These are phyloP conservation scores for Archegozetes longisetosus DNA, from an alignment of 1,140 invertebrate genomes.

Conservation along the genomic window DNA sequence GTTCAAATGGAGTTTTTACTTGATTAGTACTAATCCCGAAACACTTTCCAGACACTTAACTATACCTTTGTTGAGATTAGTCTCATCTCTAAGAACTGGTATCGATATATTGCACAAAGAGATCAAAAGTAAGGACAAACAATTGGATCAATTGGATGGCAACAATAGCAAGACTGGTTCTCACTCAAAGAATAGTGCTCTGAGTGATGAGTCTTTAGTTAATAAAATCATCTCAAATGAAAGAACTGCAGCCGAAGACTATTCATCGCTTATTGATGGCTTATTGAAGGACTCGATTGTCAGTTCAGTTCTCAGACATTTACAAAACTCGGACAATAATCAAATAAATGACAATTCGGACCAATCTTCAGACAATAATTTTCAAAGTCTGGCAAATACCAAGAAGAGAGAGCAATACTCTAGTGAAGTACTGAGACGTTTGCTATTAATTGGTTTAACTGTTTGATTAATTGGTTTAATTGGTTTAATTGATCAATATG, in stretches of 20 bases:
- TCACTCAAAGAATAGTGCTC: too few relatives aligned
- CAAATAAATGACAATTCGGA: neutral
- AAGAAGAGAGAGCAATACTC: too few relatives aligned
- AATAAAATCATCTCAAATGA: neutral
- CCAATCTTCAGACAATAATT: neutral
- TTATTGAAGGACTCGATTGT: neutral
- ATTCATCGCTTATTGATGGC: neutral
- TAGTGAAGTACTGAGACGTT: neutral
- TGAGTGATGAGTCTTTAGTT: neutral
- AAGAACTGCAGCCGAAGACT: neutral
- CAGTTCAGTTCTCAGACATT: neutral
- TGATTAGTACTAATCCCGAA: slow-evolving; percentile 4
- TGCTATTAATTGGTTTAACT: neutral
- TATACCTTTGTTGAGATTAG: neutral
- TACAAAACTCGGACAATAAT: neutral
- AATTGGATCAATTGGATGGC: neutral
- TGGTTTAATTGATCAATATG: neutral
- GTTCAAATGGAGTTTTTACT: slow-evolving; percentile 11
- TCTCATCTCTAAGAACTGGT: neutral
- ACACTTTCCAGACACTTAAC: slow-evolving; percentile 6
- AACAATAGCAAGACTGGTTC: neutral
- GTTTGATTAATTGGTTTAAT: neutral
- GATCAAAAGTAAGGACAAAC: neutral
- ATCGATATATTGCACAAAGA: neutral
- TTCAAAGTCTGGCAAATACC: too few relatives aligned